phyloP scores from a whole-genome alignment of 2,113 vertebrate species.

The Terrapene triunguis region DNA sequence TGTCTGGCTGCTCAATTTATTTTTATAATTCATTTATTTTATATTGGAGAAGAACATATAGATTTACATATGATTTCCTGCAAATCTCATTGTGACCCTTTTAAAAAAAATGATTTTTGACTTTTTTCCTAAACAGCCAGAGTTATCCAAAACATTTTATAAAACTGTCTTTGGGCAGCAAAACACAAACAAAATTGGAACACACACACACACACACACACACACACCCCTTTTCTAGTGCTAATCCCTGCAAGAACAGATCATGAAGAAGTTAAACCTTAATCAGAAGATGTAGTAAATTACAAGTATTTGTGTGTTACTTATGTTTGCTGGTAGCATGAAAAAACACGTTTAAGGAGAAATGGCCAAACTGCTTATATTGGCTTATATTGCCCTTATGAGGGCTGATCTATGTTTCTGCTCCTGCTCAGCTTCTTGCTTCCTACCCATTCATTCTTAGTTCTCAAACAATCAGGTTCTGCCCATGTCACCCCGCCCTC shows the following conservation, averaged over 20 bases:
- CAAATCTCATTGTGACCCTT: background rate
- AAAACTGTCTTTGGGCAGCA: background rate
- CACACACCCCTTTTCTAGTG: background rate
- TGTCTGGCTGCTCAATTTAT: background rate
- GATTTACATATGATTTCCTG: background rate
- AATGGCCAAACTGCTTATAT: background rate
- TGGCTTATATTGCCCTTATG: background rate
- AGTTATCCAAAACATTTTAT: background rate
- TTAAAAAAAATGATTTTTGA: background rate
- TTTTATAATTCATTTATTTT: background rate
- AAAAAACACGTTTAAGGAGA: background rate
- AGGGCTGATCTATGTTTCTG: background rate
- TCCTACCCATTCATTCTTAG: background rate
- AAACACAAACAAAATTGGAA: background rate
- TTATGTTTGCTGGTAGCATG: background rate
- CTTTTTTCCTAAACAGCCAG: background rate
- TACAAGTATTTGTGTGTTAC: background rate
- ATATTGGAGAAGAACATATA: background rate
- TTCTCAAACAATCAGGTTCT: background rate
- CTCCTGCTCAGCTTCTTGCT: background rate
- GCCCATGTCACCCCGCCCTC: background rate
- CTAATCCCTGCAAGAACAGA: too few relatives aligned
- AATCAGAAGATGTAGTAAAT: background rate
- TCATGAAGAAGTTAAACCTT: background rate
- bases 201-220: background rate